Evolutionary conservation across 2,113 vertebrate species (phyloP).

Genomic region (Columba janthina): DNA sequence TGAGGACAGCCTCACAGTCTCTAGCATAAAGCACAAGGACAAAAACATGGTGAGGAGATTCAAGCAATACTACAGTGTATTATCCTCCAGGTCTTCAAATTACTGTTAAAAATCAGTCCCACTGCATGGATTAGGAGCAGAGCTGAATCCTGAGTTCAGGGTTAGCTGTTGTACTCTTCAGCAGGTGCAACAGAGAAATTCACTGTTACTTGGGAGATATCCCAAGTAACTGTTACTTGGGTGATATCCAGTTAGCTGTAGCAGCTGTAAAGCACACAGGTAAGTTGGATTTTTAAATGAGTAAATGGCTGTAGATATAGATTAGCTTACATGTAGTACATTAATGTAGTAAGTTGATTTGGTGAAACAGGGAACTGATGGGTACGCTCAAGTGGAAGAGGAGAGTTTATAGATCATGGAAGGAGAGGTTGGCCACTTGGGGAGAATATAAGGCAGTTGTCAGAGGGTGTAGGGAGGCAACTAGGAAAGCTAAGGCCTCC

Average conservation of each 20-base stretch:
- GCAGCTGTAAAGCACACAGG: not conserved
- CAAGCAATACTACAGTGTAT: not conserved
- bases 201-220: not conserved
- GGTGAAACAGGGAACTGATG: too few relatives aligned
- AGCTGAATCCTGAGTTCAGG: not conserved
- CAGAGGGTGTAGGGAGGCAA: too few relatives aligned
- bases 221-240: not conserved
- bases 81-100: not conserved
- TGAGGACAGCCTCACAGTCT: not conserved
- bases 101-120: not conserved
- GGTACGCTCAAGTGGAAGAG: too few relatives aligned
- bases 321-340: rapidly evolving
- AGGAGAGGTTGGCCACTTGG: too few relatives aligned
- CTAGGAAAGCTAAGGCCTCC: too few relatives aligned
- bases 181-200: not conserved
- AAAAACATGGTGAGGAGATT: not conserved
- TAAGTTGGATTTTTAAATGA: not conserved
- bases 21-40: not conserved
- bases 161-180: not conserved
- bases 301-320: not conserved
- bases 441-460: too few relatives aligned
- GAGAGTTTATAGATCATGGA: too few relatives aligned
- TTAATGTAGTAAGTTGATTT: not conserved
- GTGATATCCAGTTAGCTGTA: not conserved
- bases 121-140: not conserved